Evolutionary conservation across 2,888 invertebrate species (phyloP).

Genomic region (Amiota minor): DNA sequence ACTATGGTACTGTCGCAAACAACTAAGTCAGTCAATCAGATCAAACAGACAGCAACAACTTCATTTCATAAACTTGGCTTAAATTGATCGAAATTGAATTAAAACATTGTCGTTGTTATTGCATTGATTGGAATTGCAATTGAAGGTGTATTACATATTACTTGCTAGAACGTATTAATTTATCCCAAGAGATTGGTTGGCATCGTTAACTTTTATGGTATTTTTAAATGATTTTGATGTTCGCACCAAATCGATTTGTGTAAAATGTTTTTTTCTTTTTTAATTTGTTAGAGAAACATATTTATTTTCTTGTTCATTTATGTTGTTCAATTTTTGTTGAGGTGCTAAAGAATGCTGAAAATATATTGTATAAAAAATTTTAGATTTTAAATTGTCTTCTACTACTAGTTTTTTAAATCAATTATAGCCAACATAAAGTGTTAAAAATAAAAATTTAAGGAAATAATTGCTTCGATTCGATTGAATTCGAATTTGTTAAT

Average conservation of each 20-base stretch:
- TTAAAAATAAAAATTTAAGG: too few species aligned
- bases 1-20: neutral
- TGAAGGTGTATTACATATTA: neutral
- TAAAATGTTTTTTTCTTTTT: constrained; percentile 1
- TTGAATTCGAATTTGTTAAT: too few species aligned
- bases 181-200: constrained; percentile 22
- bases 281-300: neutral
- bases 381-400: too few species aligned
- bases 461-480: too few species aligned
- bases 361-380: too few species aligned
- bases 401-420: too few species aligned
- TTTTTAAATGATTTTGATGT: constrained; percentile 39
- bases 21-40: neutral
- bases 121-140: neutral
- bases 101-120: constrained; percentile 1
- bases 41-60: neutral
- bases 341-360: too few species aligned
- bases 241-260: constrained; percentile 46
- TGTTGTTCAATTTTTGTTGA: too few species aligned
- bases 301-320: too few species aligned
- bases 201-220: constrained; percentile 49
- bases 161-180: constrained; percentile 1
- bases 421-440: too few species aligned
- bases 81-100: neutral
- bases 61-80: neutral